Base-by-base conservation (phyloP, 2,888 invertebrate genomes). In the Nesidiocoris tenuis region DNA sequence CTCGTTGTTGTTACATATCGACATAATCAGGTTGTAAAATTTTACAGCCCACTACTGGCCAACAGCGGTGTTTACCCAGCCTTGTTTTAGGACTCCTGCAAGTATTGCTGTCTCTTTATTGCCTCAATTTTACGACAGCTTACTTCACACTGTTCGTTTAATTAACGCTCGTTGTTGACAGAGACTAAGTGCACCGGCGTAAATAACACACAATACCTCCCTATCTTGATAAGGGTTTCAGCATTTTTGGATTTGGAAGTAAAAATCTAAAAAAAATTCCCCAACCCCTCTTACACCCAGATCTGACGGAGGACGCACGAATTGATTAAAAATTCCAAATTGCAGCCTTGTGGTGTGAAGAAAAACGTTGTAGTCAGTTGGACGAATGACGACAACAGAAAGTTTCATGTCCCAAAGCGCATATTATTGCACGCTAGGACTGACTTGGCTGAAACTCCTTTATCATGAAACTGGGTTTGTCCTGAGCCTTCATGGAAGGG, bases 401-500 rank as follows among this genome's bases (percentile, higher is more conserved):
- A 39, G 39, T 39, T 39, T 39, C 3, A 7, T 3, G 39, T 3
- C 12, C 39, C 12, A 12, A 39, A 39, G 39, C 12, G 39, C 39
- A 39, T 39, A 7, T 39, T 39, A 39, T 39, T 39, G 39, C 39
- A 39, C 39, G 39, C 3, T 12, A 39, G 3, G 39, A 3, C 39
- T 39, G 39, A 12, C 39, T 7, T 39, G 5, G 39, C 39, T 39
- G 5, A 39, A 39, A 39, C 39, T 39, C 39, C 12, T 39, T 39
- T 39, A 39, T 39, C 39, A 39, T 12, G 3, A 12, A 39, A 12
- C 12, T 39, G 39, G 39, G 39, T 7, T 7, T 39, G 39, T 56
- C 67, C 21, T 55, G 55, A 67, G 9, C 55, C 67, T 3, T 16
- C 67, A 67, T 67, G 54, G 55, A 65, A 56, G 56, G 67, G 56